Conservation (phyloP, 2,113 vertebrate genomes). For the Eudorcas thomsonii region DNA sequence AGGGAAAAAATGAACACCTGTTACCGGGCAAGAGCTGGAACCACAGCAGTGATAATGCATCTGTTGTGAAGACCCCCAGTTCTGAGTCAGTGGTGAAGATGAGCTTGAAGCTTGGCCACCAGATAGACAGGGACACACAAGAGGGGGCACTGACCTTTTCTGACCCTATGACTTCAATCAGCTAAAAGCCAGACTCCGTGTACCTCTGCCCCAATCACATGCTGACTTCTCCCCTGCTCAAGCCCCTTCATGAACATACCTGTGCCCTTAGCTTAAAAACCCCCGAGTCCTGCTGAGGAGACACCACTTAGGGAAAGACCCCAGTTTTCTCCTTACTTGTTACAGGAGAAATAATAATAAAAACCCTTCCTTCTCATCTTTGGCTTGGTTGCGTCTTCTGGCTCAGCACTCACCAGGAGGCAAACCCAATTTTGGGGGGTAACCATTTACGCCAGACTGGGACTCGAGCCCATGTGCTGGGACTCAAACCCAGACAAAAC, state of each 20-base stretch:
- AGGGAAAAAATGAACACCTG: neutral
- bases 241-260: neutral
- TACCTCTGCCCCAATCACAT: accelerated
- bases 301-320: neutral
- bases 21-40: accelerated
- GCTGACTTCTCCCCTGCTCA: neutral
- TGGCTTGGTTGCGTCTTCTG: neutral
- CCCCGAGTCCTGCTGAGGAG: neutral
- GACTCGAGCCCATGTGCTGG: neutral
- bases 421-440: neutral
- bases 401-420: neutral
- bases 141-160: neutral
- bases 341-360: neutral
- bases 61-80: neutral
- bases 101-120: neutral
- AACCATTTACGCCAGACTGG: neutral
- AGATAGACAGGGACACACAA: neutral
- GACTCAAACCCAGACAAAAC: neutral
- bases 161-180: neutral
- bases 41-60: accelerated
- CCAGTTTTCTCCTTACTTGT: neutral
- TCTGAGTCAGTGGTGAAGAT: accelerated
- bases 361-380: neutral
- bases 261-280: neutral
- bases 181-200: neutral